Percentiles rank a stretch among this genome's conserved stretches.
Evolutionary conservation across 2,888 invertebrate species (phyloP).

Genomic region (Rotaria socialis): DNA sequence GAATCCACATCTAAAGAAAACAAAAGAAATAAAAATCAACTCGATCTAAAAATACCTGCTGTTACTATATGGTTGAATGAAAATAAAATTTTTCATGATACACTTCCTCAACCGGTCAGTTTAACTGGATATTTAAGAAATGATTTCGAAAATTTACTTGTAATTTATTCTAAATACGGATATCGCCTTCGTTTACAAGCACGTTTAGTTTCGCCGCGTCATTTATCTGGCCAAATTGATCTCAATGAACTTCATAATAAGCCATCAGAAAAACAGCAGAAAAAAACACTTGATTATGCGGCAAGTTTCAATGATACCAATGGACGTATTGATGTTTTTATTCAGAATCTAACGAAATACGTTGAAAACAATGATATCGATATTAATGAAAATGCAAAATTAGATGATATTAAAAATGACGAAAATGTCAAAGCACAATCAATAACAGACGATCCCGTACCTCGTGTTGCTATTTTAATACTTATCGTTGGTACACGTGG

Average conservation of each 20-base stretch:
- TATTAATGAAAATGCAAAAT: background rate
- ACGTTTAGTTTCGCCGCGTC: background rate
- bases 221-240: background rate
- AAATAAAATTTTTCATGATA: background rate
- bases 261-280: background rate
- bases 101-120: background rate
- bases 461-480: background rate
- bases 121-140: background rate
- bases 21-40: background rate
- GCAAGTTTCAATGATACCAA: background rate
- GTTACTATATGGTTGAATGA: background rate
- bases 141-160: background rate
- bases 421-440: background rate
- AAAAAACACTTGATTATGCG: background rate
- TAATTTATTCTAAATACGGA: background rate
- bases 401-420: background rate
- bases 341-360: background rate
- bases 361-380: background rate
- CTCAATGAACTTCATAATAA: background rate
- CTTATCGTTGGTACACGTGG: conserved; percentile 6
- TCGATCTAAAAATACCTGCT: background rate
- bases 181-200: background rate
- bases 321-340: background rate
- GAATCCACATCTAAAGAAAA: background rate
- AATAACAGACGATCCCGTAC: background rate